These are phyloP conservation scores for Eptatretus burgeri DNA, from an alignment of 2,113 vertebrate genomes.

Conservation along the genomic window DNA sequence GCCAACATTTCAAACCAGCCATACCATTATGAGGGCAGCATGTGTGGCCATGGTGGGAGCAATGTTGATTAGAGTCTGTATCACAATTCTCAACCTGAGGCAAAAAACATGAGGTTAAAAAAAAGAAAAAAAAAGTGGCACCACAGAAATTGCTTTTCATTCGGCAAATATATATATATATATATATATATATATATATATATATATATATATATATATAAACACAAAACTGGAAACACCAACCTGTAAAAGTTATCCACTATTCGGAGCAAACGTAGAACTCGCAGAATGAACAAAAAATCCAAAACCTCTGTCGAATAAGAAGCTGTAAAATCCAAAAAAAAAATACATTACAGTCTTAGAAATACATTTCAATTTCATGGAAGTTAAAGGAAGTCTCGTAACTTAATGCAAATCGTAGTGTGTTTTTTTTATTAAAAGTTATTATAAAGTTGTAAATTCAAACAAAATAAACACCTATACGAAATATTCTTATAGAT, in stretches of 20 bases:
- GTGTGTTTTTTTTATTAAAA: no score
- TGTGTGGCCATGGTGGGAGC: slow-evolving; percentile 53
- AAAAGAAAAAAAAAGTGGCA: no score
- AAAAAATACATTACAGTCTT: background rate
- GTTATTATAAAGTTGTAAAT: no score
- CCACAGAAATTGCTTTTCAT: no score
- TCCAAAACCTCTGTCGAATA: slow-evolving; percentile 41
- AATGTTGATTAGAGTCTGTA: slow-evolving; percentile 60
- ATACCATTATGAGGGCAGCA: slow-evolving; percentile 48
- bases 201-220: no score
- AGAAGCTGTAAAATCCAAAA: slow-evolving; percentile 16
- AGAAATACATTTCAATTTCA: no score
- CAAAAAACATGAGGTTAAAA: background rate
- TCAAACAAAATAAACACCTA: no score
- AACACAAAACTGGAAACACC: background rate
- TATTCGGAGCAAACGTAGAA: slow-evolving; percentile 42
- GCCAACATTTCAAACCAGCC: slow-evolving; percentile 11
- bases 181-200: no score
- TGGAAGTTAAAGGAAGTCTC: no score
- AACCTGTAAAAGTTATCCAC: slow-evolving; percentile 53
- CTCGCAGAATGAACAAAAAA: slow-evolving; percentile 50
- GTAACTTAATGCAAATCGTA: no score
- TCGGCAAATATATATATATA: no score
- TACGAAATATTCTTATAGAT: no score
- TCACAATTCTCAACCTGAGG: slow-evolving; percentile 40